Base-by-base conservation (phyloP, 2,888 invertebrate species). In the Trichogramma evanescens region DNA sequence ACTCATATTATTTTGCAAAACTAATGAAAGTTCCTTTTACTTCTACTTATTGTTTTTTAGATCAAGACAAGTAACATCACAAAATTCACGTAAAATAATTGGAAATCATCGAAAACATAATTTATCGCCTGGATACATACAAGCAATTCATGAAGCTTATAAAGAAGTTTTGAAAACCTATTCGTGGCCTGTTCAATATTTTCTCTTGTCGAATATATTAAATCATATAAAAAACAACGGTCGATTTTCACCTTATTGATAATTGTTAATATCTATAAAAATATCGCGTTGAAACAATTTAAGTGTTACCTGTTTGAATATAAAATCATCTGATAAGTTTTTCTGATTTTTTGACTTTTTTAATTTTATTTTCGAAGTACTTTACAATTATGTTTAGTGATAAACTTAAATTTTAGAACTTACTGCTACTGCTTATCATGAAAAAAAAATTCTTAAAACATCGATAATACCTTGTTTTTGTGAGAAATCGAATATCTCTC, bases 121-220 rank as follows among this genome's bases (percentile, higher is more conserved):
- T 45, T 51, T 58, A 6, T 10, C 58, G 48, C 26, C 50, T 58
- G 56, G 63, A 62, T 56, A 61, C 62, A 64, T 67, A 54, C 61
- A 50, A 62, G 46, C 52, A 53, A 65, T 68, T 59, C 67, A 68
- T 43, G 65, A 67, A 63, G 49, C 66, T 50, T 62, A 64, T 50
- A 53, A 9, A 59, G 40, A 59, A 50, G 58, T 58, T 43, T 50
- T 71, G 50, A 55, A 55, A 13, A 62, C 58, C 38, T 62, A 68
- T 55, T 63, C 66, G 39, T 71, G 71, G 69, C 63, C 68, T 6
- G 64, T 72, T 61, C 66, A 66, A 62, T 66, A 67, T 64, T 73
- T 72, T 65, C 57, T 73, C 42, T 61, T 68, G n/a, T 59, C 52
- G 56, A 71, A 71, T 61, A 70, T 71, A 54, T 62, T 60, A 56